Conservation (phyloP, 2,113 vertebrate genomes). For the Oxyura jamaicensis region DNA sequence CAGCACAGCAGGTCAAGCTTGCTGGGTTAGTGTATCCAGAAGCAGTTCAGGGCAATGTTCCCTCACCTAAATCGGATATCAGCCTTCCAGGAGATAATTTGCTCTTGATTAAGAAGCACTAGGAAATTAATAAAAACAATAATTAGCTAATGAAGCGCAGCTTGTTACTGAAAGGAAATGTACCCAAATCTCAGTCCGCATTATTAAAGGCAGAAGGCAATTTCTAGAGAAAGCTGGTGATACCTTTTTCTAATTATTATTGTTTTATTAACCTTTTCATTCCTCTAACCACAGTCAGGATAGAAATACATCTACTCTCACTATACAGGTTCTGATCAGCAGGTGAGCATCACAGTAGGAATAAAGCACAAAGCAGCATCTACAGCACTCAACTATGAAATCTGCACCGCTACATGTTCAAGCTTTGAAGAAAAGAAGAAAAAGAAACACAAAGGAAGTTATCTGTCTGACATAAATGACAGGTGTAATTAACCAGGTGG, state of each 20-base stretch:
- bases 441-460: neutral
- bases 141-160: conserved; percentile 9
- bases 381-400: neutral
- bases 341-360: neutral
- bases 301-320: neutral
- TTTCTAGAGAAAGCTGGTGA: neutral
- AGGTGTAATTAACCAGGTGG: conserved; percentile 13
- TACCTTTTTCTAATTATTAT: neutral
- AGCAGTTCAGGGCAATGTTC: neutral
- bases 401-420: neutral
- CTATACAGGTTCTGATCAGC: neutral
- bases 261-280: neutral
- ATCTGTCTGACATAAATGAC: conserved; percentile 11
- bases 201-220: neutral
- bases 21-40: neutral
- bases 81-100: conserved; percentile 29
- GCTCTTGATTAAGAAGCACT: conserved; percentile 43
- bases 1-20: neutral
- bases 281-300: neutral
- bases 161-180: neutral
- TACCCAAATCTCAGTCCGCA: neutral
- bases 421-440: neutral
- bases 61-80: neutral
- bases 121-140: conserved; percentile 46
- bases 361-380: neutral